A percentile compares a stretch with the other conserved stretches of the same genome.
Evolutionary conservation across 2,888 invertebrate species (phyloP).

Genomic region (Phlogophora meticulosa): DNA sequence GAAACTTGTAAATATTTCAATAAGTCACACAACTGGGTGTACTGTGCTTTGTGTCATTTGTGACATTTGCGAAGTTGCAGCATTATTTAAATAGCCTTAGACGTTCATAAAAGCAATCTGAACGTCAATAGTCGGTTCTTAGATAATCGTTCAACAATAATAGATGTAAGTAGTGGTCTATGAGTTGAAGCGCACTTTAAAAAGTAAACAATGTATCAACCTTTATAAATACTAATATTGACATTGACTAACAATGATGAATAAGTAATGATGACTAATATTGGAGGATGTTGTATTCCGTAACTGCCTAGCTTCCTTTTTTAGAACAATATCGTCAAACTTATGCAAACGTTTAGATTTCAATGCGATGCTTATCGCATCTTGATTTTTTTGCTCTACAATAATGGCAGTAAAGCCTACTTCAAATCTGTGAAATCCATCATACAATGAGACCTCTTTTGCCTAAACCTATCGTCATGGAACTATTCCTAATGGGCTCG

Average conservation of each 20-base stretch:
- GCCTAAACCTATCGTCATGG: conserved; percentile 14
- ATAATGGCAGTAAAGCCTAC: conserved; percentile 20
- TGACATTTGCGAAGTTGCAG: conserved; percentile 9
- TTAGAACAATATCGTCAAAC: neutral
- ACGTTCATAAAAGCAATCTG: conserved; percentile 26
- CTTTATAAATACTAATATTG: conserved; percentile 14
- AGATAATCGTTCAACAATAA: conserved; percentile 33
- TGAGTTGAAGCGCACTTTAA: conserved; percentile 22
- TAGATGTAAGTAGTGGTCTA: neutral
- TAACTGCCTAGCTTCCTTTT: neutral
- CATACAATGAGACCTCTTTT: conserved; percentile 30
- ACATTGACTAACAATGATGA: conserved; percentile 16
- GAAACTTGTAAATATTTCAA: conserved; percentile 20
- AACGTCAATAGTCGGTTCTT: conserved; percentile 36
- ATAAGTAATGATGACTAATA: conserved; percentile 52
- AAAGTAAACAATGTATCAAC: conserved; percentile 26
- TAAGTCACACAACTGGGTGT: neutral
- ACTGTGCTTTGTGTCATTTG: neutral
- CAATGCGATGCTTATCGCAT: neutral
- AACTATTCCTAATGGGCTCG: conserved; percentile 43
- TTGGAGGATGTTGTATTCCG: conserved; percentile 24
- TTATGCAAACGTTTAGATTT: neutral
- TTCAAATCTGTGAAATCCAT: conserved; percentile 31
- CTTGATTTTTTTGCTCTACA: neutral
- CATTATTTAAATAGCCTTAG: conserved; percentile 26